A percentile compares a stretch with the other conserved stretches of the same genome.
phyloP scores from a whole-genome alignment of 2,888 invertebrate species.

The Drosophila imparisetae region DNA sequence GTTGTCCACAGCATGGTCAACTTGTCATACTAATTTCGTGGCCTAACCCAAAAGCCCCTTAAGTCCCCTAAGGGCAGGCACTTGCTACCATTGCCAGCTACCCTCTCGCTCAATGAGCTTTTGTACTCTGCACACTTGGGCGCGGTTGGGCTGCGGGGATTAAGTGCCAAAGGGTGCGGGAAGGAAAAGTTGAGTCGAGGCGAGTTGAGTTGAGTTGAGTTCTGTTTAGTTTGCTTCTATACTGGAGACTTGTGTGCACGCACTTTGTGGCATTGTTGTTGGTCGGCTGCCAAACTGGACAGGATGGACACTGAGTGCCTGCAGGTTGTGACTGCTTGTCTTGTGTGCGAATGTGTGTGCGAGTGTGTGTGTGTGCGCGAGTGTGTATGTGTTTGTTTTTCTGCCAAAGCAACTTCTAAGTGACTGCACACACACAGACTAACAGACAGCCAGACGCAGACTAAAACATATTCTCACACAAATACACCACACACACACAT shows the following conservation, averaged over 20 bases:
- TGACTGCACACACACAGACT: constrained; percentile 48
- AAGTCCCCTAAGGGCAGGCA: constrained; percentile 6
- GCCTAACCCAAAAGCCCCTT: constrained; percentile 14
- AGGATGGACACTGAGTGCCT: constrained; percentile 25
- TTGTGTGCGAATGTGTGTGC: constrained; percentile 13
- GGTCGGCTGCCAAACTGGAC: constrained; percentile 27
- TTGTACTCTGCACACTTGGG: constrained; percentile 29
- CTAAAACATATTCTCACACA: not conserved
- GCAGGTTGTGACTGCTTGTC: constrained; percentile 34
- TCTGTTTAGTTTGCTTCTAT: constrained; percentile 4
- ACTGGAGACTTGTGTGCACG: constrained; percentile 20
- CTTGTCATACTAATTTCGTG: constrained; percentile 75
- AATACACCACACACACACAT: constrained; percentile 2
- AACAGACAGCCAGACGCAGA: not conserved
- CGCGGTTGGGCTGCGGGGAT: not conserved
- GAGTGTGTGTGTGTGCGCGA: not conserved
- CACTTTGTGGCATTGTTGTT: constrained; percentile 44
- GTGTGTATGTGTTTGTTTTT: constrained; percentile 12
- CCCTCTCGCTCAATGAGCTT: constrained; percentile 24
- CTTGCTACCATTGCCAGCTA: constrained; percentile 3
- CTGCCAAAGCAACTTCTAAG: constrained; percentile 66
- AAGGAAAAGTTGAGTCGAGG: not conserved
- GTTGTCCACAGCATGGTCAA: constrained; percentile 63
- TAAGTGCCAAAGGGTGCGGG: not conserved
- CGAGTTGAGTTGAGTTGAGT: constrained; percentile 1